Percentiles rank a stretch among this genome's conserved stretches.
phyloP scores from a whole-genome alignment of 2,797 vertebrate genomes.

The Graptemys geographica region DNA sequence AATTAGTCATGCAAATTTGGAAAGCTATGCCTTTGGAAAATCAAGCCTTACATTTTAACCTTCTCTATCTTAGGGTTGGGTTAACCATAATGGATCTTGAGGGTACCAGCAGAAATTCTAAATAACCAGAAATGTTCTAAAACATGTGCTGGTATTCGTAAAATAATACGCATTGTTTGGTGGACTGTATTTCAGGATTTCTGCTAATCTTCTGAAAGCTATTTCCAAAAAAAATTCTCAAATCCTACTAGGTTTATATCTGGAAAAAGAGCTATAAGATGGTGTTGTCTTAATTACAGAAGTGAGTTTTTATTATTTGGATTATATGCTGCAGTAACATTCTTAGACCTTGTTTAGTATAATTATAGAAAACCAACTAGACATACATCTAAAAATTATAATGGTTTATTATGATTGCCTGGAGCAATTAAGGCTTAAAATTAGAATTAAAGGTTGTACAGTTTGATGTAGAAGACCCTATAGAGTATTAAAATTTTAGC shows the following conservation, averaged over 20 bases:
- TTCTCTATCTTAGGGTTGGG: neutral
- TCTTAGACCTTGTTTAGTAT: conserved; percentile 10
- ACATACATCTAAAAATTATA: conserved; percentile 17
- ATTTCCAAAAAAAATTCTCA: neutral
- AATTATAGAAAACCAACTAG: conserved; percentile 2
- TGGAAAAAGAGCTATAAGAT: neutral
- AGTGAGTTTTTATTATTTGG: conserved; percentile 33
- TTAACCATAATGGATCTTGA: conserved; percentile 29
- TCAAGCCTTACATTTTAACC: neutral
- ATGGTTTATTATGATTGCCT: conserved; percentile 43
- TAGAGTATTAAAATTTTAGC: conserved; percentile 43
- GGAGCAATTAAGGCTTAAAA: conserved; percentile 62
- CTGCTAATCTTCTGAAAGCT: neutral
- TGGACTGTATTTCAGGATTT: neutral
- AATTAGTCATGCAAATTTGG: neutral
- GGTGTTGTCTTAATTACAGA: conserved; percentile 1
- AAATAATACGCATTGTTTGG: neutral
- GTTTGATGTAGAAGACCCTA: conserved; percentile 17
- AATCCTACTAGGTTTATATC: neutral
- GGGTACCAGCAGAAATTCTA: conserved; percentile 3
- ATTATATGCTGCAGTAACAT: neutral
- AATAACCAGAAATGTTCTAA: conserved; percentile 2
- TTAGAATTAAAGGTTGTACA: conserved; percentile 51
- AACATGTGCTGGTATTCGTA: neutral
- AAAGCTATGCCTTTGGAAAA: neutral